phyloP scores from a whole-genome alignment of 2,797 vertebrate genomes.

The Myripristis murdjan region DNA sequence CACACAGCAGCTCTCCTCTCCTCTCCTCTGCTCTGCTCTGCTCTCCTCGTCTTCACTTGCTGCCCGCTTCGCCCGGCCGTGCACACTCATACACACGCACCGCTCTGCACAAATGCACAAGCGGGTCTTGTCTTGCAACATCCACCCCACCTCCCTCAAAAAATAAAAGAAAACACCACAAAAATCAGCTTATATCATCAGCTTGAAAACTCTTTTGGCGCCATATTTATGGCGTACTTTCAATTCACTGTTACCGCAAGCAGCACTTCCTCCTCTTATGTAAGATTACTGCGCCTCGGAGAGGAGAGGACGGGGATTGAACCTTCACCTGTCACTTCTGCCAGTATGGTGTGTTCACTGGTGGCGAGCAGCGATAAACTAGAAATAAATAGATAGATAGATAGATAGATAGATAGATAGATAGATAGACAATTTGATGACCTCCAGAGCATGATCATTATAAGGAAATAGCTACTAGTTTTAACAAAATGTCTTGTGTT shows the following conservation, averaged over 20 bases:
- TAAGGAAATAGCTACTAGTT: too few species aligned
- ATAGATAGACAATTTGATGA: too few species aligned
- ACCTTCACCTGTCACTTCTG: constrained; percentile 70
- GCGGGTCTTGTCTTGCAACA: constrained; percentile 64
- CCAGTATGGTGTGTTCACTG: too few species aligned
- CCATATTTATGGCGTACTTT: constrained; percentile 99
- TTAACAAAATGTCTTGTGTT: too few species aligned
- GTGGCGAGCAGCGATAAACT: too few species aligned
- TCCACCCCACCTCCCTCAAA: constrained; percentile 21
- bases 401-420: too few species aligned
- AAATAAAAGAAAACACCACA: constrained; percentile 38
- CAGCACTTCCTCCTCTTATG: constrained; percentile 82
- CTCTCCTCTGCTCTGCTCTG: constrained; percentile 10
- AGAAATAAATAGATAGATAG: too few species aligned
- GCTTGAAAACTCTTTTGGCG: constrained; percentile 96
- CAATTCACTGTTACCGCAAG: constrained; percentile 92
- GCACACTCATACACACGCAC: constrained; percentile 71
- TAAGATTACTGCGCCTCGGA: constrained; percentile 64
- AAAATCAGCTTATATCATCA: constrained; percentile 83
- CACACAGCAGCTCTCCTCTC: constrained; percentile 1
- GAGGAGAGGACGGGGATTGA: constrained; percentile 66
- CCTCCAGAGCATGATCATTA: too few species aligned
- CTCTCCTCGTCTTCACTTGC: constrained; percentile 53
- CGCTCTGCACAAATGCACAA: constrained; percentile 69
- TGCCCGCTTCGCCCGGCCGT: constrained; percentile 59